These are phyloP conservation scores for Eurytoma adleriae DNA, from an alignment of 2,888 invertebrate genomes.

Conservation along the genomic window DNA sequence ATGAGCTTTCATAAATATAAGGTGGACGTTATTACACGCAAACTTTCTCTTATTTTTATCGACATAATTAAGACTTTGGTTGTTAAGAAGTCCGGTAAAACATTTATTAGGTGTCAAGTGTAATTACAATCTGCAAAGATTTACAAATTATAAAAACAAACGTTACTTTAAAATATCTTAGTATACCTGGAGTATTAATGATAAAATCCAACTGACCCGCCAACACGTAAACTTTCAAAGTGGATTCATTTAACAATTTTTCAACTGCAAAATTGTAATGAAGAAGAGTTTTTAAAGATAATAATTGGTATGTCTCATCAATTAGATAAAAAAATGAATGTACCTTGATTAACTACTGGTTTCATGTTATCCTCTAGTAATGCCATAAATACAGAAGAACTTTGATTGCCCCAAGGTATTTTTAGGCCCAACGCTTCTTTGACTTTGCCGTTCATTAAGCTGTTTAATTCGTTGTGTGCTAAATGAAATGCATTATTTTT, in stretches of 20 bases:
- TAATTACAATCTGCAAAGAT: background rate
- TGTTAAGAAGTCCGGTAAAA: no score
- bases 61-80: no score
- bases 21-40: no score
- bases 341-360: constrained; percentile 84
- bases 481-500: background rate
- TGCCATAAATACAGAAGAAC: constrained; percentile 79
- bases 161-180: background rate
- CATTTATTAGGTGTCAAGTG: constrained; percentile 10
- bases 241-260: constrained; percentile 64
- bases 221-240: constrained; percentile 68
- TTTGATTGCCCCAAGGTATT: constrained; percentile 81
- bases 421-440: constrained; percentile 81
- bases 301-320: background rate
- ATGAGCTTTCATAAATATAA: no score
- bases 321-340: background rate
- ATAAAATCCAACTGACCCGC: constrained; percentile 70
- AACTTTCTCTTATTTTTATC: no score
- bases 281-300: background rate
- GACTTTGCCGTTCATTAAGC: constrained; percentile 85
- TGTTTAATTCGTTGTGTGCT: constrained; percentile 60
- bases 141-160: background rate
- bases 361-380: constrained; percentile 87
- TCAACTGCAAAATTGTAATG: constrained; percentile 63
- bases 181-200: constrained; percentile 67